Base-by-base conservation (phyloP, 2,113 vertebrate species). In the Tyrannus savana region DNA sequence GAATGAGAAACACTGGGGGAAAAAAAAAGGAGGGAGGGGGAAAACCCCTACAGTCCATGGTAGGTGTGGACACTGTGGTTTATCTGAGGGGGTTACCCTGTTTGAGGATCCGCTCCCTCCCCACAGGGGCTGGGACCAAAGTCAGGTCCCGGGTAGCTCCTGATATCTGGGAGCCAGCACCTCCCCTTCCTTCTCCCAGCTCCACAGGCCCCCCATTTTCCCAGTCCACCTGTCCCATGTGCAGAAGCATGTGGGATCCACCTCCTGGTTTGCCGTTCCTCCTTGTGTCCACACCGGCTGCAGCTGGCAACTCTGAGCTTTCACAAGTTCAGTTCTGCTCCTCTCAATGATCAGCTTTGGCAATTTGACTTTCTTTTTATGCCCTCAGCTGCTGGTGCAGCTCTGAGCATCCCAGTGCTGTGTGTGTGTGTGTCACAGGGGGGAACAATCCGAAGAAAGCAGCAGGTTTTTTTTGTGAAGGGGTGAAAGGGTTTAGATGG, bases 221-320 rank as follows among this genome's bases (percentile, higher is more conserved):
- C 64, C 4, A 0, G 5, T 37, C 14, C 6, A 9, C 6, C 35
- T 24, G 8, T 49, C 10, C 28, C 41, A 28, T 0, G 2, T 25
- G 37, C 64, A 37, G 37, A 55, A 67, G 12, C 3, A 3, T 3
- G 0, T 14, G 13, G 13, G 49, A 60, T 68, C 44, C 1, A 1
- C 72, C 47, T 68, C 58, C 58, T 13, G 2, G 10, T 60, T 49
- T 46, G n/a, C 0, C 0, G 9, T 50, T 82, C 52, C 56, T 19
- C 23, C 52, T 52, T 1, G 0, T 47, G 47, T 47, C 80, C 9
- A 0, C 23, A 37, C 19, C 31, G 69, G 71, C 66, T 71, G 56
- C 75, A 62, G 50, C n/a, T 28, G 33, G 55, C 55, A 33, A 28
- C 64, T 17, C 44, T 10, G 55, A 83, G 44, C 83, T 44, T 44